These are phyloP conservation scores for Leptinotarsa tumamoca DNA, from an alignment of 2,888 invertebrate genomes.

Conservation along the genomic window DNA sequence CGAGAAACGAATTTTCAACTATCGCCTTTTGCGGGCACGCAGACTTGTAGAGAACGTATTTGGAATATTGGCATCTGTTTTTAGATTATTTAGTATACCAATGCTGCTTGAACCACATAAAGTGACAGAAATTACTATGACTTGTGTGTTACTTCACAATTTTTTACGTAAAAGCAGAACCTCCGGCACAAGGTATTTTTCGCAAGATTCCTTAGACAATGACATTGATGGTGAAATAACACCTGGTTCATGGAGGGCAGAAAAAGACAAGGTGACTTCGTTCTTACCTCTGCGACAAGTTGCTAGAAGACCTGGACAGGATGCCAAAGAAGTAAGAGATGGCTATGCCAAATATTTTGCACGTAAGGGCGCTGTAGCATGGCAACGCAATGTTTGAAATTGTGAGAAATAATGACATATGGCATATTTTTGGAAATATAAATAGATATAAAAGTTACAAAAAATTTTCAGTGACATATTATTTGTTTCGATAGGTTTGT, in stretches of 20 bases:
- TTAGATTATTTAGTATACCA: constrained; percentile 37
- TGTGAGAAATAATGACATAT: background rate
- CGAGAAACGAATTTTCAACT: constrained; percentile 49
- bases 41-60: constrained; percentile 39
- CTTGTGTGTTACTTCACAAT: constrained; percentile 35
- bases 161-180: constrained; percentile 32
- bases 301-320: constrained; percentile 20
- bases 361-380: constrained; percentile 3
- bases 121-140: constrained; percentile 30
- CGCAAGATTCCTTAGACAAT: constrained; percentile 32
- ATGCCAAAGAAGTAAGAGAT: constrained; percentile 12
- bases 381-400: constrained; percentile 1
- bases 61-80: constrained; percentile 38
- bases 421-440: constrained; percentile 2
- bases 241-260: constrained; percentile 25
- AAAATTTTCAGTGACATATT: background rate
- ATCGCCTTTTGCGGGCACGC: constrained; percentile 38
- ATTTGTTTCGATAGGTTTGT: background rate
- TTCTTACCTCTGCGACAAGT: constrained; percentile 26
- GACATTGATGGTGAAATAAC: constrained; percentile 22
- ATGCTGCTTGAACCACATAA: constrained; percentile 40
- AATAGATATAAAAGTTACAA: background rate
- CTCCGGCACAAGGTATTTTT: constrained; percentile 34
- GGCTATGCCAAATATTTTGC: constrained; percentile 1
- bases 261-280: constrained; percentile 24